Evolutionary conservation across 1,140 invertebrate genomes (phyloP).

Genomic region (Cecropterus lyciades): DNA sequence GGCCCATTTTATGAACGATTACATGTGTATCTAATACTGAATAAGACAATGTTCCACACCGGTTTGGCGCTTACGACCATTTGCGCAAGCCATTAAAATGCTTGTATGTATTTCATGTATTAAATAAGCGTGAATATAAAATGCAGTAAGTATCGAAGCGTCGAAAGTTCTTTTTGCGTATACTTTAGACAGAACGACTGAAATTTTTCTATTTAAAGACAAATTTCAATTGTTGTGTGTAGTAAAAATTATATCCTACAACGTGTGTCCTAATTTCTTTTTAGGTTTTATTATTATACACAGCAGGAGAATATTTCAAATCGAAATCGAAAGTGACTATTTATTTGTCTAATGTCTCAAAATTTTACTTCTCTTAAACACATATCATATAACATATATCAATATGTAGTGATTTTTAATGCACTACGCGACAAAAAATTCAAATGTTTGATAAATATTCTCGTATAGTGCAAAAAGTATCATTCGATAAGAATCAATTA

Average conservation of each 20-base stretch:
- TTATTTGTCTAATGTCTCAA: too few relatives aligned
- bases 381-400: too few relatives aligned
- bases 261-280: constrained; percentile 30
- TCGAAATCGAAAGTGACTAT: too few relatives aligned
- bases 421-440: too few relatives aligned
- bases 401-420: too few relatives aligned
- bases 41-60: constrained; percentile 15
- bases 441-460: too few relatives aligned
- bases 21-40: constrained; percentile 42
- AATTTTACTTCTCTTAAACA: too few relatives aligned
- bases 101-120: not conserved
- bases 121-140: not conserved
- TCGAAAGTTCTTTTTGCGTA: not conserved
- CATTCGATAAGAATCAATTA: too few relatives aligned
- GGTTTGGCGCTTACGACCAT: constrained; percentile 18
- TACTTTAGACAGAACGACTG: too few relatives aligned
- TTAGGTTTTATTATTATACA: constrained; percentile 27
- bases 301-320: constrained; percentile 22
- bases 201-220: too few relatives aligned
- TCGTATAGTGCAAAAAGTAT: too few relatives aligned
- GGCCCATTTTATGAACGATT: constrained; percentile 43
- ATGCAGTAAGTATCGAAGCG: not conserved
- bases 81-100: not conserved
- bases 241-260: constrained; percentile 18
- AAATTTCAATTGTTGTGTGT: constrained; percentile 30